A percentile compares a stretch with the other conserved stretches of the same genome.
Conservation (phyloP, 2,888 invertebrate species). For the Serrognathus titanus region DNA sequence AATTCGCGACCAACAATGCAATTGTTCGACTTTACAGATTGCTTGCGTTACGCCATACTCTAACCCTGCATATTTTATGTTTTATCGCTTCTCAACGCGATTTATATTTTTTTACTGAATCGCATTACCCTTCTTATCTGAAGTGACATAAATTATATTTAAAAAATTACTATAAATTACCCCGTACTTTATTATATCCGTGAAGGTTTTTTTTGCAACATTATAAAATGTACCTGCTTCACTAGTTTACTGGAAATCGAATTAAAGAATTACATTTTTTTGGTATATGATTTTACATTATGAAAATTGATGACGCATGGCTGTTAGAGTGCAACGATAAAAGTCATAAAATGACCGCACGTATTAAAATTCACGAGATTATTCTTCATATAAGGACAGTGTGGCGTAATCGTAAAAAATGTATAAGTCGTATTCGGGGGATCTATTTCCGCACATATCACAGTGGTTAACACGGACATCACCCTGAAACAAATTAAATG, state of each 20-base stretch:
- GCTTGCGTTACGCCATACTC: constrained; percentile 3
- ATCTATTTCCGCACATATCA: constrained; percentile 26
- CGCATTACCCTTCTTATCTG: constrained; percentile 1
- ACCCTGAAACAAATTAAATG: constrained; percentile 35
- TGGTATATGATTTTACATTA: too few species aligned
- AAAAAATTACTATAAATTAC: too few species aligned
- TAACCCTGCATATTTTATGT: constrained; percentile 15
- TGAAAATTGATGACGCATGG: too few species aligned
- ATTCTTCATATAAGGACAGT: constrained; percentile 19
- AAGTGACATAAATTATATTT: constrained; percentile 1
- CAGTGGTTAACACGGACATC: constrained; percentile 32
- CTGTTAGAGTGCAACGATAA: too few species aligned
- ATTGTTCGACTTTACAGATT: constrained; percentile 24
- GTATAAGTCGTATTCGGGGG: constrained; percentile 21
- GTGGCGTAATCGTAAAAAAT: constrained; percentile 22
- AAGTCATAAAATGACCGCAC: constrained; percentile 19
- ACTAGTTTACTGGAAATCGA: too few species aligned
- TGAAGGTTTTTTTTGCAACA: too few species aligned
- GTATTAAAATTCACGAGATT: constrained; percentile 24
- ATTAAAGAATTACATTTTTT: too few species aligned
- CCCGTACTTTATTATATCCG: too few species aligned
- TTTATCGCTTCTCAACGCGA: constrained; percentile 8
- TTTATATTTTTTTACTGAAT: constrained; percentile 3
- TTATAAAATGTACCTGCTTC: too few species aligned
- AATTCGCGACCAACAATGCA: constrained; percentile 23